phyloP scores from a whole-genome alignment of 2,797 vertebrate genomes.

The Pempheris klunzingeri region DNA sequence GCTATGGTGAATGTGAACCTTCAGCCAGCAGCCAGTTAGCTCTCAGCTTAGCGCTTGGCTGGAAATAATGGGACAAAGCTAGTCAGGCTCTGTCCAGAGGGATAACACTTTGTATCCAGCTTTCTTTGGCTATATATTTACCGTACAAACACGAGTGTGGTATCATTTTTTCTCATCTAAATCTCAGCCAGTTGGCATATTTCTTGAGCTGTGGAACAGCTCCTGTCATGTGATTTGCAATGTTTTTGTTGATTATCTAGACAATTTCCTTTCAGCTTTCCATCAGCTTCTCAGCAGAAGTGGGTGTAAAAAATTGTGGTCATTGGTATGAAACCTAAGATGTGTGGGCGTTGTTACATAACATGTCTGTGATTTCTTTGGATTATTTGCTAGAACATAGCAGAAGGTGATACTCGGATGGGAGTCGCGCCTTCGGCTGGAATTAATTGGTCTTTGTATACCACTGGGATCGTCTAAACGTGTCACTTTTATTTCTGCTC shows the following conservation, averaged over 20 bases:
- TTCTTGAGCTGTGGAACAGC: not conserved
- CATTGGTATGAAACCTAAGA: conserved; percentile 55
- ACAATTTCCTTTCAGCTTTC: conserved; percentile 37
- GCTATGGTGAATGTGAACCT: not conserved
- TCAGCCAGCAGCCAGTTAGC: not conserved
- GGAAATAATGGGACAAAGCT: not conserved
- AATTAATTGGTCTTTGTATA: conserved; percentile 65
- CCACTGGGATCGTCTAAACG: conserved; percentile 70
- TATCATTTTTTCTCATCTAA: not conserved
- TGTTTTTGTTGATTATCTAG: conserved; percentile 4
- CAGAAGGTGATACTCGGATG: conserved; percentile 20
- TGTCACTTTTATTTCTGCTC: conserved; percentile 58
- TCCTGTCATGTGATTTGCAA: not conserved
- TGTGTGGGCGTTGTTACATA: conserved; percentile 69
- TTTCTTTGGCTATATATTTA: no score
- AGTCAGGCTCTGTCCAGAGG: not conserved
- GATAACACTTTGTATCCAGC: not conserved
- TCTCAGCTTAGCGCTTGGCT: not conserved
- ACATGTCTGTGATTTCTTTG: conserved; percentile 64
- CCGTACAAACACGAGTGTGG: no score
- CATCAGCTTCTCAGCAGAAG: conserved; percentile 44
- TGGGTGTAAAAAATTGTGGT: conserved; percentile 27
- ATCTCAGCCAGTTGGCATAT: not conserved
- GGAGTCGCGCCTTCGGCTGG: conserved; percentile 16
- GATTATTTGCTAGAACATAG: conserved; percentile 26